These are phyloP conservation scores for Uloborus plumipes DNA, from an alignment of 2,888 invertebrate species.

Conservation along the genomic window DNA sequence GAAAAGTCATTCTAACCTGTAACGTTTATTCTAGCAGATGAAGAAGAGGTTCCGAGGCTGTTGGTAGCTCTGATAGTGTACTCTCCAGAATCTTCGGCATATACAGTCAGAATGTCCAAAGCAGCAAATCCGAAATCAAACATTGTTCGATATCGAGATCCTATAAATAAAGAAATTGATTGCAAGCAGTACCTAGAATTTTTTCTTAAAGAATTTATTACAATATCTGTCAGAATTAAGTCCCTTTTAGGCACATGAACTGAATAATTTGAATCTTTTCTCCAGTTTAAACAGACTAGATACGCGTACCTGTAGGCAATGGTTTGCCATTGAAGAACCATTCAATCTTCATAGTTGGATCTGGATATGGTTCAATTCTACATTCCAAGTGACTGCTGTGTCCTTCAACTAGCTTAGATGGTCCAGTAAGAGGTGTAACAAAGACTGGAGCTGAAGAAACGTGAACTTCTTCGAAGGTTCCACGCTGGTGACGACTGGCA, in stretches of 20 bases:
- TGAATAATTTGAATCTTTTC: no score
- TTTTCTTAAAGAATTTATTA: neutral
- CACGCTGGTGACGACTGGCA: slow-evolving; percentile 76
- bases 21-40: slow-evolving; percentile 84
- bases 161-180: slow-evolving; percentile 67
- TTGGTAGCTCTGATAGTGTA: slow-evolving; percentile 91
- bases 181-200: neutral
- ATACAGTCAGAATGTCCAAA: slow-evolving; percentile 92
- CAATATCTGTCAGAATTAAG: neutral
- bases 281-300: no score
- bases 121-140: slow-evolving; percentile 98
- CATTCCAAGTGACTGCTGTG: slow-evolving; percentile 95
- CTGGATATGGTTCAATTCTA: slow-evolving; percentile 93
- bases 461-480: slow-evolving; percentile 30
- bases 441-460: slow-evolving; percentile 78
- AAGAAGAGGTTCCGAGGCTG: slow-evolving; percentile 85
- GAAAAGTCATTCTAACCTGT: slow-evolving; percentile 75
- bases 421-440: slow-evolving; percentile 86
- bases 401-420: slow-evolving; percentile 84
- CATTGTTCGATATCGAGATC: slow-evolving; percentile 92
- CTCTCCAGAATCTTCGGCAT: slow-evolving; percentile 93
- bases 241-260: no score
- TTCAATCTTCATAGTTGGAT: slow-evolving; percentile 79
- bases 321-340: slow-evolving; percentile 67
- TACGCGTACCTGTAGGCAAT: slow-evolving; percentile 44